Evolutionary conservation across 1,140 invertebrate genomes (phyloP).

Genomic region (Oryzaephilus surinamensis): DNA sequence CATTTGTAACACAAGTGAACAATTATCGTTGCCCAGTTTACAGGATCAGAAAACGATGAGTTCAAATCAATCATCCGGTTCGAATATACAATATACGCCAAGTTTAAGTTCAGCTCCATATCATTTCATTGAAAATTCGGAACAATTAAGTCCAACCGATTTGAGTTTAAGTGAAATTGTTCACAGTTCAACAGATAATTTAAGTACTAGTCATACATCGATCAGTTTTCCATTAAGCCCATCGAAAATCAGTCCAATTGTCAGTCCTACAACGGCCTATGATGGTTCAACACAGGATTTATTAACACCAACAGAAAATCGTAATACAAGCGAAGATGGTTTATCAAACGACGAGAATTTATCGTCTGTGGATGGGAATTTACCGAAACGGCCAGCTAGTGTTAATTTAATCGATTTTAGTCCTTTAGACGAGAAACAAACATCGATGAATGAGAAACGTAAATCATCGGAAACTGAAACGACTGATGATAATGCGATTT

Average conservation of each 20-base stretch:
- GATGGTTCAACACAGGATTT: too few species aligned
- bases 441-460: conserved; percentile 27
- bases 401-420: conserved; percentile 28
- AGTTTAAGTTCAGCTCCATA: conserved; percentile 21
- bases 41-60: conserved; percentile 25
- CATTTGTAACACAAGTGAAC: conserved; percentile 26
- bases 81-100: conserved; percentile 25
- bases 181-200: conserved; percentile 25
- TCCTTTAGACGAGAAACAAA: conserved; percentile 11
- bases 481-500: conserved; percentile 42
- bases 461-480: conserved; percentile 33
- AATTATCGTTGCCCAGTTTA: conserved; percentile 16
- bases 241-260: conserved; percentile 28
- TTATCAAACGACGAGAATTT: too few species aligned
- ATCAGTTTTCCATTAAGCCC: conserved; percentile 25
- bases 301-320: background rate
- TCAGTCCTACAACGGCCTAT: too few species aligned
- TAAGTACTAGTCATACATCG: conserved; percentile 22
- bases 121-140: conserved; percentile 22
- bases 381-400: too few species aligned
- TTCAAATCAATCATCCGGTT: conserved; percentile 22
- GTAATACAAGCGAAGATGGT: conserved; percentile 1
- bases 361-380: background rate
- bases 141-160: conserved; percentile 21
- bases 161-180: conserved; percentile 28